These are phyloP conservation scores for Paramacrobiotus metropolitanus DNA, from an alignment of 1,140 invertebrate genomes.

Conservation along the genomic window DNA sequence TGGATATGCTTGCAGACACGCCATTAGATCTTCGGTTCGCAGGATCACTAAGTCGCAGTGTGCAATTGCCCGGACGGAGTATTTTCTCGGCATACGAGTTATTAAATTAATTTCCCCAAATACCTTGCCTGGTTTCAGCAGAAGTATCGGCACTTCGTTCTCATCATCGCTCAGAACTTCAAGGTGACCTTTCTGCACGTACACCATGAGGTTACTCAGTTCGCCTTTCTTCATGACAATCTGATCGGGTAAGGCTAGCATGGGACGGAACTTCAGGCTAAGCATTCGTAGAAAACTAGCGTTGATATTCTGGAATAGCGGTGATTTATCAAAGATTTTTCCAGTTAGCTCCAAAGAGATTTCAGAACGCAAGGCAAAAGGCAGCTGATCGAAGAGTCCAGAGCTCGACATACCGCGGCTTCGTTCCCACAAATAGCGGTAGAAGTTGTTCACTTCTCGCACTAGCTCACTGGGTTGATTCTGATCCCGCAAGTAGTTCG, in stretches of 20 bases:
- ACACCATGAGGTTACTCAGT: not conserved
- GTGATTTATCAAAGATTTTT: not conserved
- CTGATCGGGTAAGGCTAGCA: not conserved
- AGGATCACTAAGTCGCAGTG: not conserved
- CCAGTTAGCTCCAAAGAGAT: not conserved
- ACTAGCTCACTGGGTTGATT: not conserved
- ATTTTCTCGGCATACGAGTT: not conserved
- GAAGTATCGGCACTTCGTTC: not conserved
- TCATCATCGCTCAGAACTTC: not conserved
- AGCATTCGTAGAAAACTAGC: not conserved
- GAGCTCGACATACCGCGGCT: not conserved
- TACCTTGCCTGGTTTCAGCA: not conserved
- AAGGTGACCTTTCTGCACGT: not conserved
- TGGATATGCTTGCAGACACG: not conserved
- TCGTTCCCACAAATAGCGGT: not conserved
- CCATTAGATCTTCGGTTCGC: not conserved
- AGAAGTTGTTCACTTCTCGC: not conserved
- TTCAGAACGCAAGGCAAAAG: not conserved
- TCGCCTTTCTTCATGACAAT: not conserved
- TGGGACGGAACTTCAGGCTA: not conserved
- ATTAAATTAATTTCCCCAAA: not conserved
- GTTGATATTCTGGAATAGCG: not conserved
- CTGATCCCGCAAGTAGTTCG: not conserved
- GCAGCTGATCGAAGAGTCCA: not conserved
- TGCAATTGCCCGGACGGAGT: not conserved